These are phyloP conservation scores for Cryptosula pallasiana DNA, from an alignment of 2,888 invertebrate genomes.

Conservation along the genomic window DNA sequence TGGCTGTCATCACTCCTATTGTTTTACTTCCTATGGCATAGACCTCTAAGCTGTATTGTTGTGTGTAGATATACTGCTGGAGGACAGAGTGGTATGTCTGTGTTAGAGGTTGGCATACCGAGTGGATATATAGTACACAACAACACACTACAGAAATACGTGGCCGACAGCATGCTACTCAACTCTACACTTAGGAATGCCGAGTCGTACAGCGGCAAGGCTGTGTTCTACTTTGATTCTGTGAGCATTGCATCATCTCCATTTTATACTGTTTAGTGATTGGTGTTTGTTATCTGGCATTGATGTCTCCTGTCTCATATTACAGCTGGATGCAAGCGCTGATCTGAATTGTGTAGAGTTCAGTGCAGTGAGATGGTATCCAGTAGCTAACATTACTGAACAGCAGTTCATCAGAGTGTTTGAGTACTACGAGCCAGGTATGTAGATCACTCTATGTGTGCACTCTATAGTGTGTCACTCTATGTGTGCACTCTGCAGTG, in stretches of 20 bases:
- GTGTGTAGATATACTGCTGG: not conserved
- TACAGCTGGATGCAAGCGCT: not conserved
- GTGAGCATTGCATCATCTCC: conserved; percentile 62
- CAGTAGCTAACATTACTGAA: conserved; percentile 92
- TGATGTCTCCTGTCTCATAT: no score
- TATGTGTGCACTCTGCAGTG: no score
- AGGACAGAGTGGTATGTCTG: conserved; percentile 65
- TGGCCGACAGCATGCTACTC: conserved; percentile 69
- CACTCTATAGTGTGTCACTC: no score
- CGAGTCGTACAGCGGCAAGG: conserved; percentile 72
- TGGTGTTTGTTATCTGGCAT: no score
- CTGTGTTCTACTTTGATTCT: conserved; percentile 87
- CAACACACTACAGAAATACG: conserved; percentile 79
- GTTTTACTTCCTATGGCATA: no score
- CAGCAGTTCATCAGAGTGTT: conserved; percentile 83
- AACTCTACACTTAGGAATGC: conserved; percentile 71
- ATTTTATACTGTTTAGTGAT: no score
- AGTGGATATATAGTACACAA: conserved; percentile 74
- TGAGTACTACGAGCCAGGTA: conserved; percentile 93
- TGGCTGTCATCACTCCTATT: no score
- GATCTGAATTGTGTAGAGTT: conserved; percentile 74
- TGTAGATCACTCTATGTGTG: no score
- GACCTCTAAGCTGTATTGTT: no score
- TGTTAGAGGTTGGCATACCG: conserved; percentile 78
- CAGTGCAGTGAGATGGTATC: conserved; percentile 88